phyloP scores from a whole-genome alignment of 2,797 vertebrate genomes.

The Macropus fuliginosus region DNA sequence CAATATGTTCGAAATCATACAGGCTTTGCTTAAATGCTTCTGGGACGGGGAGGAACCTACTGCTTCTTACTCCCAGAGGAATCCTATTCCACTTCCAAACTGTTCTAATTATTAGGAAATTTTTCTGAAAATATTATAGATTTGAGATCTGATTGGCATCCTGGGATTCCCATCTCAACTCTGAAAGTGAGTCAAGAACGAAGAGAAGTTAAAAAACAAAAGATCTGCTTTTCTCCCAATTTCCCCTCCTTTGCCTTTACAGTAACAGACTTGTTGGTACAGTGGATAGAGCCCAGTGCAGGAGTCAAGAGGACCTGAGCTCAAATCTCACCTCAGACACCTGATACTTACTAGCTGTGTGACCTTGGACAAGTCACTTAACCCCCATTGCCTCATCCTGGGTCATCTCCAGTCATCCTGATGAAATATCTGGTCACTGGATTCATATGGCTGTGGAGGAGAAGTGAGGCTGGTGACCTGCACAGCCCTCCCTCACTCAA shows the following conservation, averaged over 20 bases:
- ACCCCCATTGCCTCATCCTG: no score
- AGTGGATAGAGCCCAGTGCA: no score
- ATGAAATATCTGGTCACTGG: no score
- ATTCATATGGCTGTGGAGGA: no score
- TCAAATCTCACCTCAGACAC: no score
- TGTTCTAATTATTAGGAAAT: background rate
- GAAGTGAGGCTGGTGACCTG: no score
- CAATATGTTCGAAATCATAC: background rate
- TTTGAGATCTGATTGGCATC: background rate
- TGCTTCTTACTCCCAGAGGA: background rate
- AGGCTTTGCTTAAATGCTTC: background rate
- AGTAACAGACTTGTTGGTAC: background rate
- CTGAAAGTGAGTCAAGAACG: background rate
- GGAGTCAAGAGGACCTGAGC: no score
- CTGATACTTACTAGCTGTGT: no score
- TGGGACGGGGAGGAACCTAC: background rate
- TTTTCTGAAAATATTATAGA: background rate
- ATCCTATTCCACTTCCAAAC: background rate
- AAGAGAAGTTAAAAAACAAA: background rate
- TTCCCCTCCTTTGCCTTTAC: background rate
- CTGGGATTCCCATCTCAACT: background rate
- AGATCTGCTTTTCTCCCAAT: background rate
- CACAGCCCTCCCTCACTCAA: no score
- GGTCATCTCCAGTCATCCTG: no score
- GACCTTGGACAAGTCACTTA: no score